A percentile compares a stretch with the other conserved stretches of the same genome.
These are phyloP conservation scores for Daktulosphaira vitifoliae DNA, from an alignment of 1,140 invertebrate genomes.

Conservation along the genomic window DNA sequence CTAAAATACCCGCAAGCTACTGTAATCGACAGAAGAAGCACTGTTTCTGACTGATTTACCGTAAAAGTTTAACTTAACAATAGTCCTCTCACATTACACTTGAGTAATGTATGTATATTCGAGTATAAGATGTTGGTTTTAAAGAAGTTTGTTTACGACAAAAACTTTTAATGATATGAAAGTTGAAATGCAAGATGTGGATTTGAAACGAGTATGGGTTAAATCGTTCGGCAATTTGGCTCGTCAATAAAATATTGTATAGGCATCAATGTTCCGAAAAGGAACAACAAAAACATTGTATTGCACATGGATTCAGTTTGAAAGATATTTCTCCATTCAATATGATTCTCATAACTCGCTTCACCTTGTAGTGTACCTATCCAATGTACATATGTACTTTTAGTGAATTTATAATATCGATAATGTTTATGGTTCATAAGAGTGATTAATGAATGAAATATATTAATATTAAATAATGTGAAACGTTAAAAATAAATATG, in stretches of 20 bases:
- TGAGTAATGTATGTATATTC: not conserved
- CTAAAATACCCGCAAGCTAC: not conserved
- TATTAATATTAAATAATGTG: no score
- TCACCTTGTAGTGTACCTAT: no score
- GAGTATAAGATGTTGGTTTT: not conserved
- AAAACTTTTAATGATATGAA: conserved; percentile 25
- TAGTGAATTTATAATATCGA: no score
- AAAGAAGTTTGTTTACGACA: conserved; percentile 5
- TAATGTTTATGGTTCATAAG: no score
- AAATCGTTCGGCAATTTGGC: not conserved
- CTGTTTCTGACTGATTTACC: conserved; percentile 8
- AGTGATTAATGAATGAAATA: no score
- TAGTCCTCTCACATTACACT: not conserved
- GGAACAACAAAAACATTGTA: no score
- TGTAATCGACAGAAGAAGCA: not conserved
- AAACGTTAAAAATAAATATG: no score
- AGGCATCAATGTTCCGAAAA: not conserved
- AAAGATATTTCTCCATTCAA: no score
- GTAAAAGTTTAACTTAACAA: not conserved
- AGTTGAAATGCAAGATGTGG: not conserved
- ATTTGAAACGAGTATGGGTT: not conserved
- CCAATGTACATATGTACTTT: no score
- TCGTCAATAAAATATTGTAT: conserved; percentile 18
- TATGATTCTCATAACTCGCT: no score
- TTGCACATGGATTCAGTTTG: no score